Evolutionary conservation across 2,113 vertebrate genomes (phyloP).

Genomic region (Craseonycteris thonglongyai): DNA sequence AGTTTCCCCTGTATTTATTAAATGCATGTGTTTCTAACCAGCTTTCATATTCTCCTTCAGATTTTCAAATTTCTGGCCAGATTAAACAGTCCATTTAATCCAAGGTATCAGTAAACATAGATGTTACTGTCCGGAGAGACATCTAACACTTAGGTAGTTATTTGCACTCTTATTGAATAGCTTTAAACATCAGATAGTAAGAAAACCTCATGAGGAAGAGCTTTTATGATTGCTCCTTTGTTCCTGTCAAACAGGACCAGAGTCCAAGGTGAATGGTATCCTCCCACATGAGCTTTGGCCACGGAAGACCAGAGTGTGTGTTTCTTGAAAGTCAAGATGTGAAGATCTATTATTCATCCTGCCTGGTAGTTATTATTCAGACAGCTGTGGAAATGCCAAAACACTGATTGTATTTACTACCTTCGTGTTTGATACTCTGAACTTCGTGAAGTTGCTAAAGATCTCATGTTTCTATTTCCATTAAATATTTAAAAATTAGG

Average conservation of each 20-base stretch:
- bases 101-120: not conserved
- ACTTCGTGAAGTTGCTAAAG: not conserved
- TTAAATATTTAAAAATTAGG: not conserved
- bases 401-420: not conserved
- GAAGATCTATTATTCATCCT: not conserved
- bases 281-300: not conserved
- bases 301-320: not conserved
- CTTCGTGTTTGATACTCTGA: not conserved
- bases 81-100: not conserved
- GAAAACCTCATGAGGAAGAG: not conserved
- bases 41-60: not conserved
- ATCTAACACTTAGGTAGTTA: not conserved
- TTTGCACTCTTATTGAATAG: not conserved
- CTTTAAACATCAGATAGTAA: not conserved
- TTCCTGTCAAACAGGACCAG: not conserved
- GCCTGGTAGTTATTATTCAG: not conserved
- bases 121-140: not conserved
- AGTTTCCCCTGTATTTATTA: not conserved
- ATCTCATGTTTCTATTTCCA: not conserved
- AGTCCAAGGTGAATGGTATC: not conserved
- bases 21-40: not conserved
- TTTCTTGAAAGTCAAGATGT: not conserved
- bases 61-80: not conserved
- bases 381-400: not conserved
- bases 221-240: not conserved